These are phyloP conservation scores for Saccopteryx bilineata DNA, from an alignment of 2,113 vertebrate genomes.

Conservation along the genomic window DNA sequence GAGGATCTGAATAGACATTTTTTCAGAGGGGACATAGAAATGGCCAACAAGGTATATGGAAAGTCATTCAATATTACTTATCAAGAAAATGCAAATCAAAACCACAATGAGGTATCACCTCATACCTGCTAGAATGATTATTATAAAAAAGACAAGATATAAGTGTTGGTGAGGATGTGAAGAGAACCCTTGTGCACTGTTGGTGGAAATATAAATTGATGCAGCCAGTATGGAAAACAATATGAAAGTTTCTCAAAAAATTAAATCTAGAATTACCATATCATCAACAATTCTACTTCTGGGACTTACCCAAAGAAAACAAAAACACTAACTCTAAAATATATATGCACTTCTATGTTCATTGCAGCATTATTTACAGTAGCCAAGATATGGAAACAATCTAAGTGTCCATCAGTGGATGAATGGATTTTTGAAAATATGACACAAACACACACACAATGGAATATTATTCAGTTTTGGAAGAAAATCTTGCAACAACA, in stretches of 20 bases:
- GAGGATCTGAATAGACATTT: neutral
- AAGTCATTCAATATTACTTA: neutral
- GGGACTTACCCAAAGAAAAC: neutral
- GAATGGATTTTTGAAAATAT: neutral
- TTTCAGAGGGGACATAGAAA: neutral
- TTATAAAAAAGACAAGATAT: neutral
- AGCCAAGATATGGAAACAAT: neutral
- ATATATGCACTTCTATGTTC: neutral
- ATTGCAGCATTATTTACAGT: neutral
- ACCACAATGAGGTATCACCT: neutral
- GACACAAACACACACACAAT: neutral
- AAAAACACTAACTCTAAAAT: neutral
- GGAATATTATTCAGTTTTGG: conserved; percentile 10
- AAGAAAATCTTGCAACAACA: neutral
- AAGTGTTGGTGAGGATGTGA: neutral
- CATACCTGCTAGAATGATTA: neutral
- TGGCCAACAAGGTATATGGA: neutral
- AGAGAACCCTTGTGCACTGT: neutral
- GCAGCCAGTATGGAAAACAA: neutral
- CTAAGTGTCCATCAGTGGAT: neutral
- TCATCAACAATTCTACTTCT: neutral
- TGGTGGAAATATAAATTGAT: neutral
- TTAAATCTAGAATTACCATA: neutral
- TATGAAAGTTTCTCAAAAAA: neutral
- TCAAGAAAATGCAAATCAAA: neutral